Conservation (phyloP, 2,888 invertebrate genomes). For the Epistrophella euchroma region DNA sequence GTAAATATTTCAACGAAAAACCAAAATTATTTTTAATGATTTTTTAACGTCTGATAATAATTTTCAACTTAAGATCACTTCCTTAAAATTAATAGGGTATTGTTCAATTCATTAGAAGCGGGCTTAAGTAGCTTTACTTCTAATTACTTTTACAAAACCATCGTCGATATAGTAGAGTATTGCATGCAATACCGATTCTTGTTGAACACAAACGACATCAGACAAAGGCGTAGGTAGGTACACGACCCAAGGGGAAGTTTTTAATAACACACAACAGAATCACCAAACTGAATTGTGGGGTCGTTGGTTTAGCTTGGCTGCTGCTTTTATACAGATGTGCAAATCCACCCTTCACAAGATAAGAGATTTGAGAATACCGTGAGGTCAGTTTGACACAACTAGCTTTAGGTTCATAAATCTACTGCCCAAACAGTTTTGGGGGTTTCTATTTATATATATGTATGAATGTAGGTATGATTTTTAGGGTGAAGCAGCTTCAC, state of each 20-base stretch:
- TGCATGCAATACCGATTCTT: slow-evolving; percentile 29
- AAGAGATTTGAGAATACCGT: slow-evolving; percentile 54
- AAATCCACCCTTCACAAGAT: slow-evolving; percentile 71
- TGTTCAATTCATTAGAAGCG: not conserved
- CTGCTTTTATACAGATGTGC: slow-evolving; percentile 5
- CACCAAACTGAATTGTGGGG: slow-evolving; percentile 32
- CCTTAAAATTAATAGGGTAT: slow-evolving; percentile 18
- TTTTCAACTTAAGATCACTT: too few species aligned
- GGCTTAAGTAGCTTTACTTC: not conserved
- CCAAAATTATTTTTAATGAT: too few species aligned
- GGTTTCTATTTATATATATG: not conserved
- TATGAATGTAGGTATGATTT: not conserved
- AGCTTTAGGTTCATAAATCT: slow-evolving; percentile 71
- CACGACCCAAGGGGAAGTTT: slow-evolving; percentile 57
- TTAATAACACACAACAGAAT: slow-evolving; percentile 43
- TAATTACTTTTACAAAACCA: not conserved
- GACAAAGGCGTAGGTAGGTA: slow-evolving; percentile 22
- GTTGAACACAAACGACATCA: slow-evolving; percentile 33
- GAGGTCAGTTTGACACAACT: slow-evolving; percentile 70
- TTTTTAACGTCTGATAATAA: too few species aligned
- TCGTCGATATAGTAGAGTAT: not conserved
- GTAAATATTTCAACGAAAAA: too few species aligned
- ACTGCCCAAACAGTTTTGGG: slow-evolving; percentile 33
- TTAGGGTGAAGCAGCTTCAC: slow-evolving; percentile 43
- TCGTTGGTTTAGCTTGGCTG: not conserved